Evolutionary conservation across 2,113 vertebrate species (phyloP).

Genomic region (Alligator mississippiensis): DNA sequence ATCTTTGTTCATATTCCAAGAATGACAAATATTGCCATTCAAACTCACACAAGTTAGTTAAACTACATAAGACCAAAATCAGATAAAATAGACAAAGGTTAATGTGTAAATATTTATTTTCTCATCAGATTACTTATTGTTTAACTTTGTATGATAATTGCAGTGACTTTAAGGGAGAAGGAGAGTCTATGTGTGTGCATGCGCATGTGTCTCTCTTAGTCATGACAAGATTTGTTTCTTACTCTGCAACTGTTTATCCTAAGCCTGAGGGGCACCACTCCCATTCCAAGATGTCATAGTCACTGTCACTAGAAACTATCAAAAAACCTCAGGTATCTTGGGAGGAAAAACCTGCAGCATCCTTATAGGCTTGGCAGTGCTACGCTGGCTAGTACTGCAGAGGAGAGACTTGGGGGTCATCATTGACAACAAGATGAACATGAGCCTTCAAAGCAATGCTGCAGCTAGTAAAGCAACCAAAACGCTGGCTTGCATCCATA

Average conservation of each 20-base stretch:
- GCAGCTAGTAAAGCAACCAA: too few species aligned
- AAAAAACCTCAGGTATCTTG: neutral
- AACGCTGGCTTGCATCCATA: too few species aligned
- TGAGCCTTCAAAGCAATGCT: too few species aligned
- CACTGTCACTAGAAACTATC: neutral
- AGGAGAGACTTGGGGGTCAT: too few species aligned
- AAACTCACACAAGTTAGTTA: neutral
- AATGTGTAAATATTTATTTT: slow-evolving; percentile 30
- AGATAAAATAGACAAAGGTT: neutral
- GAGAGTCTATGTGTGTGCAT: neutral
- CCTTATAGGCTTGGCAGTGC: too few species aligned
- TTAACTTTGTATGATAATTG: neutral
- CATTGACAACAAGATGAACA: too few species aligned
- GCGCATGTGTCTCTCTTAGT: neutral
- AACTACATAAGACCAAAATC: neutral
- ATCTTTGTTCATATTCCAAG: neutral
- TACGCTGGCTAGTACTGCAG: too few species aligned
- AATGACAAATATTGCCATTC: neutral
- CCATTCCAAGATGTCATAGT: neutral
- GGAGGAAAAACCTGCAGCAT: too few species aligned
- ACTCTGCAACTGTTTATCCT: neutral
- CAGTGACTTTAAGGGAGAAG: neutral
- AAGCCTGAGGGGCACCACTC: neutral
- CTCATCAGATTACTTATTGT: neutral
- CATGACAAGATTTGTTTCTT: neutral